These are phyloP conservation scores for Vollenhovia emeryi DNA, from an alignment of 1,140 invertebrate genomes.

Conservation along the genomic window DNA sequence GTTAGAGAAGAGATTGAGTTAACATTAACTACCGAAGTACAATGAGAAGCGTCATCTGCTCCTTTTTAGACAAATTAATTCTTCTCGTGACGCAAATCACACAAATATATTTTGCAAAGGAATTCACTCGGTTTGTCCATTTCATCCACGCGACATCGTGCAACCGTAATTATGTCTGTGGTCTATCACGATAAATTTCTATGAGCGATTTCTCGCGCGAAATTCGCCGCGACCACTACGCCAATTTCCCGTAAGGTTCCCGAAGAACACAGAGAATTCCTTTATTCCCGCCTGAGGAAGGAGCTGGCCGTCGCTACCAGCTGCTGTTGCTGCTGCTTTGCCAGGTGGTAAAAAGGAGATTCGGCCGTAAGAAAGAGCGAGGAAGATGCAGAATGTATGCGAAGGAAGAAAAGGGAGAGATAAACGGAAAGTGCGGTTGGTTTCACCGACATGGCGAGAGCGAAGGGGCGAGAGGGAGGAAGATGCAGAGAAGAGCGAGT, in stretches of 20 bases:
- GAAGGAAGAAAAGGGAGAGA: constrained; percentile 21
- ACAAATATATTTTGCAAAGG: background rate
- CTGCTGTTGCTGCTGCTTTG: constrained; percentile 73
- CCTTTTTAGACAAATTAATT: background rate
- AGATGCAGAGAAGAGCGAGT: background rate
- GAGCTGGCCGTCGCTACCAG: constrained; percentile 64
- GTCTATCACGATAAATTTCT: constrained; percentile 8
- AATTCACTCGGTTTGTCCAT: background rate
- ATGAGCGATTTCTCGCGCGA: background rate
- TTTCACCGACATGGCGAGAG: background rate
- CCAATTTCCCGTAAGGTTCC: constrained; percentile 45
- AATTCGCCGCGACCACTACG: constrained; percentile 6
- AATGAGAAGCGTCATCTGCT: background rate
- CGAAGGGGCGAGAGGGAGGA: background rate
- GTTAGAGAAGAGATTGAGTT: background rate
- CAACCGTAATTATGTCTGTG: background rate
- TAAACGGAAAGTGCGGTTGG: constrained; percentile 26
- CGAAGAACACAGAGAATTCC: constrained; percentile 53
- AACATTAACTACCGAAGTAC: background rate
- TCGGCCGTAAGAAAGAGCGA: background rate
- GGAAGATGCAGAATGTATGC: background rate
- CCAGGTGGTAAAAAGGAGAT: constrained; percentile 73
- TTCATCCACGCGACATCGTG: background rate
- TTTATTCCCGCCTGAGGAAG: constrained; percentile 57
- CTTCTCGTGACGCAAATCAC: background rate